Evolutionary conservation across 2,113 vertebrate species (phyloP).

Genomic region (Tringa solitaria): DNA sequence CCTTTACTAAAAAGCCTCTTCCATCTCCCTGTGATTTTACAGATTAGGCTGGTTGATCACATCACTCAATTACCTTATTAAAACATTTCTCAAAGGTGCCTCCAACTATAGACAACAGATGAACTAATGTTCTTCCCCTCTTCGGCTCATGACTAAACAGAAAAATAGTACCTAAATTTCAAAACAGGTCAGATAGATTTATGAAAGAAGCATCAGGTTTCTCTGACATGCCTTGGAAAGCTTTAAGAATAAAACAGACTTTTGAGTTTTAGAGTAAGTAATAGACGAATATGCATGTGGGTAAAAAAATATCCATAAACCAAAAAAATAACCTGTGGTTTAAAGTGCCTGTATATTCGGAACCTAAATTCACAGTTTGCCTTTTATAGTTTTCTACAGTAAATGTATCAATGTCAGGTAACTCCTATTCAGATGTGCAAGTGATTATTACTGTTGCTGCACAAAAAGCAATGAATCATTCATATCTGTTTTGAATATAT

Average conservation of each 20-base stretch:
- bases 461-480: not conserved
- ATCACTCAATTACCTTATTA: not conserved
- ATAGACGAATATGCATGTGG: rapidly evolving
- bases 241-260: not conserved
- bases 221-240: not conserved
- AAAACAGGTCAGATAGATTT: not conserved
- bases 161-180: not conserved
- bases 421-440: not conserved
- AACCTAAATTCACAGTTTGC: not conserved
- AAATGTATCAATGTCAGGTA: not conserved
- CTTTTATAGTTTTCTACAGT: not conserved
- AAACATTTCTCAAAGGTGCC: not conserved
- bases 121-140: not conserved
- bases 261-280: not conserved
- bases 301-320: not conserved
- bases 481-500: not conserved
- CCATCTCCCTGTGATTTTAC: not conserved
- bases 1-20: not conserved
- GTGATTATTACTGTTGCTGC: not conserved
- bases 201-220: not conserved
- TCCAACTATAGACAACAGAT: not conserved
- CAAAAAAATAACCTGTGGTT: not conserved
- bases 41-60: not conserved
- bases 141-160: not conserved
- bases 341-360: not conserved